Conservation (phyloP, 2,113 vertebrate genomes). For the Origma solitaria region DNA sequence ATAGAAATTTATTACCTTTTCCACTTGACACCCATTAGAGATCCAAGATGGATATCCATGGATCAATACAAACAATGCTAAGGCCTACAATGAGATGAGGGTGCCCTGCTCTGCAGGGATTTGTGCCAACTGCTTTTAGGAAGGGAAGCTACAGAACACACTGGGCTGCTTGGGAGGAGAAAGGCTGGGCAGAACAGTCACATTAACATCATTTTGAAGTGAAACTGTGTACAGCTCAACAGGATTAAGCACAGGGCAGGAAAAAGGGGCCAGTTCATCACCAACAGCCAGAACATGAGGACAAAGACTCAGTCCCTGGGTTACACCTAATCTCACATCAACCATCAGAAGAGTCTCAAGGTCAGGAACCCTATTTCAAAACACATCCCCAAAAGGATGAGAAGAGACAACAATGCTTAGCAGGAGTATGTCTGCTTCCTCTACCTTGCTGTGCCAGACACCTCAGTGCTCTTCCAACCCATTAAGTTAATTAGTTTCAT, state of each 20-base stretch:
- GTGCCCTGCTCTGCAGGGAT: not conserved
- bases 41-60: not conserved
- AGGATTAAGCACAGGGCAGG: not conserved
- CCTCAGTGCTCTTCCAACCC: not conserved
- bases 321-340: not conserved
- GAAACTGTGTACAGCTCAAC: not conserved
- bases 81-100: not conserved
- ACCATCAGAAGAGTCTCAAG: not conserved
- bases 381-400: not conserved
- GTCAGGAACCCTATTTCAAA: not conserved
- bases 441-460: not conserved
- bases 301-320: not conserved
- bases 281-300: not conserved
- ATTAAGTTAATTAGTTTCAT: conserved; percentile 2
- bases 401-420: not conserved
- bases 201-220: not conserved
- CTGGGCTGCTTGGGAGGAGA: not conserved
- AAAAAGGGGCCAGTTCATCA: not conserved
- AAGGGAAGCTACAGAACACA: not conserved
- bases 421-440: not conserved
- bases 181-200: not conserved
- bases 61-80: not conserved
- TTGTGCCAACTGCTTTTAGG: not conserved
- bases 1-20: not conserved
- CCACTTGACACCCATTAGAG: not conserved